Conservation (phyloP, 2,113 vertebrate species). For the Ptilorrhoa leucosticta region DNA sequence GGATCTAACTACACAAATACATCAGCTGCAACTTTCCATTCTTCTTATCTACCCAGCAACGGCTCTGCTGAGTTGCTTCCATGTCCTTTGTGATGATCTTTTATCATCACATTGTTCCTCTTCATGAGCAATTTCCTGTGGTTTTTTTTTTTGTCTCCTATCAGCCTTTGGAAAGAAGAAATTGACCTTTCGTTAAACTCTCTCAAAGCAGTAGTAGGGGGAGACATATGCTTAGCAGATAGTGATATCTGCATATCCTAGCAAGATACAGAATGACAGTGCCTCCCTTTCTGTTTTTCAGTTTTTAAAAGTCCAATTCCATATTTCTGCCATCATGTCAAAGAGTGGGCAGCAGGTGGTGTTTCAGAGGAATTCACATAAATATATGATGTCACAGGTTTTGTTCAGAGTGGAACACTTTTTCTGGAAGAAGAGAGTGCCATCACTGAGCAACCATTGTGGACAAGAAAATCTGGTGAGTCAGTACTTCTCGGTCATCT, state of each 20-base stretch:
- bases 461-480: background rate
- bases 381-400: background rate
- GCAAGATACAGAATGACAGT: background rate
- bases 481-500: background rate
- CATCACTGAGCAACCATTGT: accelerated
- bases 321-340: background rate
- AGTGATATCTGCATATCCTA: background rate
- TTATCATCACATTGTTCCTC: background rate
- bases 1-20: background rate
- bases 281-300: background rate
- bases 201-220: background rate
- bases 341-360: background rate
- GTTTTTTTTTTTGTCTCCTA: background rate
- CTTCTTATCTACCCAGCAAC: background rate
- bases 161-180: background rate
- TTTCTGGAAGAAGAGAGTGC: background rate
- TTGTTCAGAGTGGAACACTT: background rate
- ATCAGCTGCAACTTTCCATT: background rate
- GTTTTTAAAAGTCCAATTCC: background rate
- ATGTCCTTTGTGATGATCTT: background rate
- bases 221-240: background rate
- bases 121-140: background rate
- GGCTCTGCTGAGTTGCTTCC: background rate
- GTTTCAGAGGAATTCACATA: background rate
- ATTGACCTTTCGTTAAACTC: background rate